Conservation (phyloP, 2,113 vertebrate species). For the Aptenodytes forsteri region DNA sequence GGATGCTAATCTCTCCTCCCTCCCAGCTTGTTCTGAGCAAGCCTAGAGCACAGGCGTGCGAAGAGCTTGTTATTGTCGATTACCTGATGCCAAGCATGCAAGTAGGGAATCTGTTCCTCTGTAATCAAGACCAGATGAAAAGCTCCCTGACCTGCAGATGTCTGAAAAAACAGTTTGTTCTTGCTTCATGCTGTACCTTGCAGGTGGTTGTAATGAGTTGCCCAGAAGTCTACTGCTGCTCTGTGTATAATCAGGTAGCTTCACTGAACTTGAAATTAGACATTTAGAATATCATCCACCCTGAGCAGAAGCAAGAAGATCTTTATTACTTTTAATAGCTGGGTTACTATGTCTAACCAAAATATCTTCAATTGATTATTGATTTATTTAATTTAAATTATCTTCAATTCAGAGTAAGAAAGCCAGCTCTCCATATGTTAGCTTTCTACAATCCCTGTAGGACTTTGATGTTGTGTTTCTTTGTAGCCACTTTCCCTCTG, state of each 20-base stretch:
- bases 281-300: background rate
- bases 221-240: background rate
- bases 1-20: background rate
- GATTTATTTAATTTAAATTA: background rate
- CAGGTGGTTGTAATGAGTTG: background rate
- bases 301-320: background rate
- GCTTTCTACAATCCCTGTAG: background rate
- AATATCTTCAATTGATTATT: background rate
- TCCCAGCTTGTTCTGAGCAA: background rate
- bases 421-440: background rate
- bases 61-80: background rate
- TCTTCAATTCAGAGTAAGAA: background rate
- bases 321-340: background rate
- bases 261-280: background rate
- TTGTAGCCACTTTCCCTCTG: background rate
- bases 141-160: background rate
- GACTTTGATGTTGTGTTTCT: background rate
- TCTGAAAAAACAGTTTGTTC: background rate
- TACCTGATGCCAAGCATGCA: background rate
- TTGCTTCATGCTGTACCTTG: background rate
- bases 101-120: background rate
- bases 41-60: background rate
- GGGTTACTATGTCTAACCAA: background rate
- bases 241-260: background rate
- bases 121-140: background rate